Percentiles rank a stretch among this genome's conserved stretches.
Conservation (phyloP, 2,888 invertebrate genomes). For the Teleiodes luculella region DNA sequence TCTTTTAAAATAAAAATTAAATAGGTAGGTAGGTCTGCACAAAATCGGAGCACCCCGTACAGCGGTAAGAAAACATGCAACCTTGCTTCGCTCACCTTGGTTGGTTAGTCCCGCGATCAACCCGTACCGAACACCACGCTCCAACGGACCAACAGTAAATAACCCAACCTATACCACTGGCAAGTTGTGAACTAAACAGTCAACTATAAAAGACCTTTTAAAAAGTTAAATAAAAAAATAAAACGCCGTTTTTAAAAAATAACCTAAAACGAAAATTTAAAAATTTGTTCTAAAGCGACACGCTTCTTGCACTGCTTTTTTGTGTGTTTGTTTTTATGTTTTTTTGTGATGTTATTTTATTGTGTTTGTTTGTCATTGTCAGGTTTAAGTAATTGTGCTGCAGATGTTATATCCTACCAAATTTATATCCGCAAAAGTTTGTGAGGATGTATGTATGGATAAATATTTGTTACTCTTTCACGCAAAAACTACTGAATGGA, state of each 20-base stretch:
- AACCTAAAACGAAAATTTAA: conserved; percentile 27
- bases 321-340: conserved; percentile 20
- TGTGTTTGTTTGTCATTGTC: not conserved
- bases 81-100: conserved; percentile 36
- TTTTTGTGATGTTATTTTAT: not conserved
- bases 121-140: conserved; percentile 34
- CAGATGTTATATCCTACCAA: too few species aligned
- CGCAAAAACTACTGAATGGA: too few species aligned
- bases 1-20: too few species aligned
- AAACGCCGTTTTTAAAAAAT: conserved; percentile 23
- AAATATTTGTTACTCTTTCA: too few species aligned
- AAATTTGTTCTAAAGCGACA: conserved; percentile 24
- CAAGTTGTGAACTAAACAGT: conserved; percentile 35
- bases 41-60: conserved; percentile 32
- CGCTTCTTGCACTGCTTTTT: conserved; percentile 26
- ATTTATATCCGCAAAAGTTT: too few species aligned
- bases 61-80: conserved; percentile 34
- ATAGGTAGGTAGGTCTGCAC: too few species aligned
- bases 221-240: conserved; percentile 29
- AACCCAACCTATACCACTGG: conserved; percentile 36
- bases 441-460: too few species aligned
- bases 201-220: conserved; percentile 28
- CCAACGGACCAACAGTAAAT: conserved; percentile 37
- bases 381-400: too few species aligned
- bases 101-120: conserved; percentile 46